Conservation (phyloP, 2,888 invertebrate genomes). For the Acleris holmiana region DNA sequence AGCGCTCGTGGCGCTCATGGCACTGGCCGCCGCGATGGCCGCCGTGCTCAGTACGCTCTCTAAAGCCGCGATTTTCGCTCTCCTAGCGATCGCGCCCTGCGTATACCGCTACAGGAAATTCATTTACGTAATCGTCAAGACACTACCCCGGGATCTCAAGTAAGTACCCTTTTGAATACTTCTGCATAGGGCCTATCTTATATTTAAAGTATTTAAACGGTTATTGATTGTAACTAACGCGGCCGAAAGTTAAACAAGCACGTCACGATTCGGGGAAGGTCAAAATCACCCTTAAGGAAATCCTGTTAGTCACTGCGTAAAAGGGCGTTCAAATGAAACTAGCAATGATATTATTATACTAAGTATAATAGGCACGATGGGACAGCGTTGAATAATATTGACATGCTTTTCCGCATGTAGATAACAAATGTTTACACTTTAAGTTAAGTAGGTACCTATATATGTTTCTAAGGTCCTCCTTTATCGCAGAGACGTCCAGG, state of each 20-base stretch:
- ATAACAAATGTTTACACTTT: not conserved
- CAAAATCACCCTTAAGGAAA: slow-evolving; percentile 3
- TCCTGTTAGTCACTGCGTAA: not conserved
- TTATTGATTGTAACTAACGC: slow-evolving; percentile 20
- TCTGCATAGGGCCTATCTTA: slow-evolving; percentile 15
- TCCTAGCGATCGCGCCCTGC: slow-evolving; percentile 81
- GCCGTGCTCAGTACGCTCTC: slow-evolving; percentile 85
- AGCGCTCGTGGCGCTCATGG: slow-evolving; percentile 80
- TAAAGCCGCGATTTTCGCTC: slow-evolving; percentile 89
- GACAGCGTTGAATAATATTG: too few relatives aligned
- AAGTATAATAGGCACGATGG: too few relatives aligned
- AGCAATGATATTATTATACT: too few relatives aligned
- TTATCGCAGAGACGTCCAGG: too few relatives aligned
- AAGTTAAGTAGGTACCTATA: not conserved
- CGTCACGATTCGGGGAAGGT: slow-evolving; percentile 1
- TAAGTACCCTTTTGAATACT: slow-evolving; percentile 70
- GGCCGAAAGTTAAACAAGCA: not conserved
- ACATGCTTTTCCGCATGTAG: not conserved
- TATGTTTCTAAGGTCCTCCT: not conserved
- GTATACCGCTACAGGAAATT: slow-evolving; percentile 82
- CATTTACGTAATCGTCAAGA: slow-evolving; percentile 86
- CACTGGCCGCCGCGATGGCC: slow-evolving; percentile 82
- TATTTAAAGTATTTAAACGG: slow-evolving; percentile 17
- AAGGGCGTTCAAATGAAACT: not conserved
- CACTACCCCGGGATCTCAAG: slow-evolving; percentile 87